These are phyloP conservation scores for Alosa alosa DNA, from an alignment of 2,113 vertebrate species.

Conservation along the genomic window DNA sequence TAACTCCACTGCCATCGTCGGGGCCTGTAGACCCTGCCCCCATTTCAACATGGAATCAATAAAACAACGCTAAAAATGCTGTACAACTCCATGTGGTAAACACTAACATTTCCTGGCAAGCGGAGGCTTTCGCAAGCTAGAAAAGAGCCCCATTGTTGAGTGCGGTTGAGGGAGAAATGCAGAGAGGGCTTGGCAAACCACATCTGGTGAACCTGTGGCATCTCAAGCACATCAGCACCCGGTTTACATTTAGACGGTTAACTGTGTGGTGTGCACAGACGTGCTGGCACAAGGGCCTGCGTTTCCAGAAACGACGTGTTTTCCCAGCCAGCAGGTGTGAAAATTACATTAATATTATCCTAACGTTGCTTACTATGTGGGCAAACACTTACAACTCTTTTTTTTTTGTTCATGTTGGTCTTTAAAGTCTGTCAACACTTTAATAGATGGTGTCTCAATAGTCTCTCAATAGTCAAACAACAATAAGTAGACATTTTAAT, in stretches of 20 bases:
- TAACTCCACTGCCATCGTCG: neutral
- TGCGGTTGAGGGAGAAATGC: conserved; percentile 18
- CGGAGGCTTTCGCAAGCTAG: neutral
- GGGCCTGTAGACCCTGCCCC: neutral
- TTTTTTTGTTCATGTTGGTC: neutral
- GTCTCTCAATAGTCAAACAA: neutral
- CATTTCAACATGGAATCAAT: conserved; percentile 36
- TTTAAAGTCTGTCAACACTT: neutral
- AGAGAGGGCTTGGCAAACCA: conserved; percentile 9
- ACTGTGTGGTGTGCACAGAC: neutral
- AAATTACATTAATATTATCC: neutral
- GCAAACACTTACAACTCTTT: neutral
- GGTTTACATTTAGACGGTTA: neutral
- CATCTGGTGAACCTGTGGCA: conserved; percentile 16
- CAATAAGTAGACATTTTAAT: neutral
- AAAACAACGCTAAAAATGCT: conserved; percentile 50
- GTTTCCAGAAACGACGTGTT: neutral
- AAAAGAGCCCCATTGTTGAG: conserved; percentile 6
- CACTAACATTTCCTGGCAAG: conserved; percentile 13
- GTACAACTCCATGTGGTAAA: conserved; percentile 11
- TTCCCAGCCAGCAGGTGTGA: neutral
- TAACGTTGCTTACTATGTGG: conserved; percentile 2
- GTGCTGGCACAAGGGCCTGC: neutral
- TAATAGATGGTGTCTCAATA: neutral
- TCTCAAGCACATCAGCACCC: neutral